Evolutionary conservation across 2,113 vertebrate genomes (phyloP), one percentile per base, ranked within the genome.

Genomic region (Paratilapia polleni): DNA sequence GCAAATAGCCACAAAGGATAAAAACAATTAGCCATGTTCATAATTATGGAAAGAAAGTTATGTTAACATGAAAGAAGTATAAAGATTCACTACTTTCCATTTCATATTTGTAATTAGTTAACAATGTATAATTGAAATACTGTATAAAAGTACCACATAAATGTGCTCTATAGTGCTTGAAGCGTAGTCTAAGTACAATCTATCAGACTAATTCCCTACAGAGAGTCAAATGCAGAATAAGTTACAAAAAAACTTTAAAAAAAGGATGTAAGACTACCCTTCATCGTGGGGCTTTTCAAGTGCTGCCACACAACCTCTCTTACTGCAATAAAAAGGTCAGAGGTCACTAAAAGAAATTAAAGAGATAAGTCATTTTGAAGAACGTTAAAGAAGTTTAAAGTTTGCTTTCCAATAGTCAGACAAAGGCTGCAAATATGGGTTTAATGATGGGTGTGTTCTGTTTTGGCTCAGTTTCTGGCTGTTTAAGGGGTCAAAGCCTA

Each of bases 201-300:
- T 15, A 8, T 47, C 34, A 78, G 43, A 22, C 15, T 77, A 57
- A 70, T 70, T 84, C 63, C 77, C 77, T 54, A 36, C 31, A 64
- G 36, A 59, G 49, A 17, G 22, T 10, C 47, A 26, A 61, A 64
- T 73, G 58, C 54, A n/a, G 47, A 78, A 61, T 59, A 54, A 20
- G 20, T 34, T 61, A 78, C 22, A 73, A 57, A 77, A 78, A 58
- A 68, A n/a, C n/a, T n/a, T n/a, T n/a, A 79, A 75, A 78, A 38
- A 34, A 60, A 58, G 61, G 77, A 60, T 28, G 56, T 47, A 64
- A 74, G 34, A 64, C 41, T 64, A 80, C 14, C 36, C 38, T 76
- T 62, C 89, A 79, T 86, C 78, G 77, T 63, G 59, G 85, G 74
- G 20, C 61, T 81, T 87, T 84, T 78, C 47, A 78, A 81, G 56